Percentiles rank a stretch among this genome's conserved stretches.
These are phyloP conservation scores for Saxicola maurus DNA, from an alignment of 2,797 vertebrate genomes.

Conservation along the genomic window DNA sequence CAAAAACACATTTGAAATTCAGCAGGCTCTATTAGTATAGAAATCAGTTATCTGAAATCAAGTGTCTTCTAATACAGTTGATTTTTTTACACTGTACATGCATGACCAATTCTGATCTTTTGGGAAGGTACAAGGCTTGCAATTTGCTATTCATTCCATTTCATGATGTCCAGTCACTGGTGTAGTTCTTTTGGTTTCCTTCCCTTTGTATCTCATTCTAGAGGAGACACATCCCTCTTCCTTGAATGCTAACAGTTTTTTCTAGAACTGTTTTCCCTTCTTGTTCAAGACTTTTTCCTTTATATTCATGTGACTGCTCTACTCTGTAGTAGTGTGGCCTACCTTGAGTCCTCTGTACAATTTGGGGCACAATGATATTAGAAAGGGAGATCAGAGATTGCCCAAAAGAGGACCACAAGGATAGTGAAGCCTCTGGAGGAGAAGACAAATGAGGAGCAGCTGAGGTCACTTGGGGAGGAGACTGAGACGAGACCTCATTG, in stretches of 20 bases:
- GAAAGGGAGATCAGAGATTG: background rate
- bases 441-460: rapidly evolving
- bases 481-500: background rate
- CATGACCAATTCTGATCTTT: background rate
- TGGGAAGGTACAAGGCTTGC: background rate
- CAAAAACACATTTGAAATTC: background rate
- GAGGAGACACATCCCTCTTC: background rate
- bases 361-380: background rate
- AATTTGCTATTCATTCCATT: background rate
- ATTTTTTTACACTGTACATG: background rate
- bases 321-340: background rate
- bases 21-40: background rate
- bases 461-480: background rate
- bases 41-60: background rate
- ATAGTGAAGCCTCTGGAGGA: background rate
- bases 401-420: background rate
- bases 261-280: background rate
- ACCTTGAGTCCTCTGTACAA: no score
- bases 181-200: background rate
- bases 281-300: background rate
- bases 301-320: background rate
- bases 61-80: background rate
- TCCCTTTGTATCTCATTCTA: background rate
- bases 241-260: background rate
- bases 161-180: background rate